Evolutionary conservation across 2,797 vertebrate genomes (phyloP), one percentile per base, ranked within the genome.

Genomic region (Xiphophorus birchmanni): DNA sequence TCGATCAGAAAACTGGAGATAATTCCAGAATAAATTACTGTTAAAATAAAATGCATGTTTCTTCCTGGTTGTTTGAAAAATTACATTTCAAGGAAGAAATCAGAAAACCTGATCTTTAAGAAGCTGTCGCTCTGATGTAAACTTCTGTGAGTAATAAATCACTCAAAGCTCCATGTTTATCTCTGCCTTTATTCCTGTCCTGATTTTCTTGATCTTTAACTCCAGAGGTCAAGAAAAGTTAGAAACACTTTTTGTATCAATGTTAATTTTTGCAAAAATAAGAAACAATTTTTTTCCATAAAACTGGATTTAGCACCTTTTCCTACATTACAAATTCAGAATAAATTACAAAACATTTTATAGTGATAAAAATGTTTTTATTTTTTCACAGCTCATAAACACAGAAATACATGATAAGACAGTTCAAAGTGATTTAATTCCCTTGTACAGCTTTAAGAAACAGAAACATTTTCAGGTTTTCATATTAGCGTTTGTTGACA

Each of bases 381-480:
- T 45, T 45, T 29, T 65, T 72, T 72, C 13, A 45, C 69, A 72
- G 69, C 26, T n/a, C 13, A 72, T 63, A 29, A 88, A 9, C 29
- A 83, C 56, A 87, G 58, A 84, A 77, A 84, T 40, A 82, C 77
- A 32, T 67, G 4, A 60, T 74, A 60, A 93, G 45, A 82, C 44
- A 77, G 37, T 80, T 81, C 2, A 47, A 74, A 73, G 73, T 74
- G 63, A 84, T 84, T 83, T 44, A 56, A 58, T 79, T 84, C 56
- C 65, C 89, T 58, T 82, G 76, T 65, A 87, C 84, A 88, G 11
- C 71, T 72, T 75, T 48, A 54, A 58, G 78, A 80, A 76, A 44
- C 60, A 74, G 78, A 35, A 45, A 83, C 76, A 83, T 32, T 45
- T 42, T 23, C 29, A 94, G 89, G 78, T 85, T 45, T 84, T 37